phyloP scores from a whole-genome alignment of 1,140 invertebrate species.

The Mizuhopecten yessoensis region DNA sequence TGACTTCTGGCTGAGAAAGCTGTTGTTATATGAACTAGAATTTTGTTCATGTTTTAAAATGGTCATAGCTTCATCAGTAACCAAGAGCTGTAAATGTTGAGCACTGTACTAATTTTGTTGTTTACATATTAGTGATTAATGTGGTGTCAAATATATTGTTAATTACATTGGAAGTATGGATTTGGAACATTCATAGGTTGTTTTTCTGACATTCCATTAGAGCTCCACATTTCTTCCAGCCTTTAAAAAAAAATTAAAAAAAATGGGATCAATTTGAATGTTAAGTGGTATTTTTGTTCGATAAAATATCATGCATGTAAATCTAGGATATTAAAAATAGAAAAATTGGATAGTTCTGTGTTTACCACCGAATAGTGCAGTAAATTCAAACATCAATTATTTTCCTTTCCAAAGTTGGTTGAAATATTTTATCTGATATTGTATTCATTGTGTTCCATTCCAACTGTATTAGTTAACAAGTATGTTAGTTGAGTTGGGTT shows the following conservation, averaged over 20 bases:
- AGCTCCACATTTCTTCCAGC: neutral
- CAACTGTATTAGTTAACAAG: neutral
- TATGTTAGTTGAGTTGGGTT: neutral
- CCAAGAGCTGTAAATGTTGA: no score
- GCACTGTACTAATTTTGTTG: no score
- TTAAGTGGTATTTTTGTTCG: no score
- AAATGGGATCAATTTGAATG: no score
- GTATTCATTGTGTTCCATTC: neutral
- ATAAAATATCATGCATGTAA: neutral
- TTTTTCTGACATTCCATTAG: neutral
- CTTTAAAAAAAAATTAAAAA: no score
- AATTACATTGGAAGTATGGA: no score
- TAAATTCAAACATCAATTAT: neutral
- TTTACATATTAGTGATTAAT: no score
- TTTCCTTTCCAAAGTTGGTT: neutral
- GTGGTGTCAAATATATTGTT: no score
- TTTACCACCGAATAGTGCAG: neutral
- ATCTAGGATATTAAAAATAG: neutral
- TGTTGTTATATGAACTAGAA: no score
- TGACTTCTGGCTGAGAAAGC: no score
- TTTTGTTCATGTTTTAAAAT: no score
- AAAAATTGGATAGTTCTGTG: neutral
- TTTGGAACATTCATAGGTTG: neutral
- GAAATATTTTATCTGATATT: neutral
- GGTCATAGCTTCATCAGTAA: no score